phyloP scores from a whole-genome alignment of 2,113 vertebrate genomes.

The Erythrocebus patas region DNA sequence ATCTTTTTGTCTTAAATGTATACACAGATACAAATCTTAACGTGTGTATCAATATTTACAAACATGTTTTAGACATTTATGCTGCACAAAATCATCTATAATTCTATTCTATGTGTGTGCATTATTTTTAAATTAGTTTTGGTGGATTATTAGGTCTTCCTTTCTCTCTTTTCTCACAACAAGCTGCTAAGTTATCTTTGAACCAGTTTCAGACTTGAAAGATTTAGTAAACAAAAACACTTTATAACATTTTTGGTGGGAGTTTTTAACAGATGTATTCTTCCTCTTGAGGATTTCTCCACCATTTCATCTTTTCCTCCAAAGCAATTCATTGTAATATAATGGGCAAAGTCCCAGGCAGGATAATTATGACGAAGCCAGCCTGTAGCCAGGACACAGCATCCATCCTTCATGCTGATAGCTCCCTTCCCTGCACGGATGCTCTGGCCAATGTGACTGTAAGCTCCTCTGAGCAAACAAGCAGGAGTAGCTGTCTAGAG shows the following conservation, averaged over 20 bases:
- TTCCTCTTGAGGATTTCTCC: conserved; percentile 70
- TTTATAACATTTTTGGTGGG: conserved; percentile 71
- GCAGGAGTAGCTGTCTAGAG: neutral
- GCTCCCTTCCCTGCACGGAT: neutral
- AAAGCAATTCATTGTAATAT: conserved; percentile 64
- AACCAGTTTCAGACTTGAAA: conserved; percentile 73
- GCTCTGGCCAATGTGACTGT: neutral
- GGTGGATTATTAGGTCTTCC: conserved; percentile 28
- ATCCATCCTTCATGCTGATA: neutral
- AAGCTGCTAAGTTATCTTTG: conserved; percentile 64
- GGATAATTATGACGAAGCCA: conserved; percentile 56
- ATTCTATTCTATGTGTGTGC: neutral
- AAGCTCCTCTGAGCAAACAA: neutral
- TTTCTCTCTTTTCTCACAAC: conserved; percentile 39
- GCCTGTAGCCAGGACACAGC: neutral
- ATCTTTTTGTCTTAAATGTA: neutral
- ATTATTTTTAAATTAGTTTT: conserved; percentile 67
- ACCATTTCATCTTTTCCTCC: conserved; percentile 68
- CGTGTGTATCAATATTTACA: neutral
- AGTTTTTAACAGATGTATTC: conserved; percentile 73
- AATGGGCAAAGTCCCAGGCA: conserved; percentile 60
- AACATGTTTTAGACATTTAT: neutral
- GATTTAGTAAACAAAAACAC: conserved; percentile 74
- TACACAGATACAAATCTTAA: neutral
- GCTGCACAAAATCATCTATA: neutral